Conservation (phyloP, 1,140 invertebrate genomes). For the Tetramorium parvispinum region DNA sequence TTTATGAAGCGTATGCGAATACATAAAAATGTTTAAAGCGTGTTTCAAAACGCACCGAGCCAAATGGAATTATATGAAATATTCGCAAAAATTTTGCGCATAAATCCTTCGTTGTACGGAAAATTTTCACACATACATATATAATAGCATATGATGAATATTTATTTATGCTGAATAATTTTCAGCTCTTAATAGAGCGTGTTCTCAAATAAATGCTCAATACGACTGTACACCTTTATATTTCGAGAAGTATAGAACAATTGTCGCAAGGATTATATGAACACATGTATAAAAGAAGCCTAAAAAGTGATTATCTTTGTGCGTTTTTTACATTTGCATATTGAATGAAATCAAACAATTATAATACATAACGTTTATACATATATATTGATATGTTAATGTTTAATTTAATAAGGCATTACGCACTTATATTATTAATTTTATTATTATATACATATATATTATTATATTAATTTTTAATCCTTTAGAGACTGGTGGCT, state of each 20-base stretch:
- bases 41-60: background rate
- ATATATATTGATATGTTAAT: too few species aligned
- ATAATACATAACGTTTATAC: too few species aligned
- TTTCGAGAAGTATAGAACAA: background rate
- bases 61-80: conserved; percentile 3
- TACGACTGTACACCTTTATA: background rate
- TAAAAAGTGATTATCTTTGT: background rate
- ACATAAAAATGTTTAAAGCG: conserved; percentile 8
- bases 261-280: background rate
- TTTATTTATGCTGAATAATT: conserved; percentile 25
- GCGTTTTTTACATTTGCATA: background rate
- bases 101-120: conserved; percentile 12
- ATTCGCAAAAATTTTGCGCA: background rate
- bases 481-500: too few species aligned
- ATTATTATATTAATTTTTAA: too few species aligned
- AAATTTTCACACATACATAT: background rate
- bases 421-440: too few species aligned
- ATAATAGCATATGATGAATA: background rate
- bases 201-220: conserved; percentile 10
- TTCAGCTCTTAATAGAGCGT: background rate
- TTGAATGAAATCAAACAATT: background rate
- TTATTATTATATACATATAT: too few species aligned
- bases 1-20: background rate
- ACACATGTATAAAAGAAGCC: background rate
- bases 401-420: too few species aligned